phyloP scores from a whole-genome alignment of 2,797 vertebrate genomes.

The Halcyon chelicuti region DNA sequence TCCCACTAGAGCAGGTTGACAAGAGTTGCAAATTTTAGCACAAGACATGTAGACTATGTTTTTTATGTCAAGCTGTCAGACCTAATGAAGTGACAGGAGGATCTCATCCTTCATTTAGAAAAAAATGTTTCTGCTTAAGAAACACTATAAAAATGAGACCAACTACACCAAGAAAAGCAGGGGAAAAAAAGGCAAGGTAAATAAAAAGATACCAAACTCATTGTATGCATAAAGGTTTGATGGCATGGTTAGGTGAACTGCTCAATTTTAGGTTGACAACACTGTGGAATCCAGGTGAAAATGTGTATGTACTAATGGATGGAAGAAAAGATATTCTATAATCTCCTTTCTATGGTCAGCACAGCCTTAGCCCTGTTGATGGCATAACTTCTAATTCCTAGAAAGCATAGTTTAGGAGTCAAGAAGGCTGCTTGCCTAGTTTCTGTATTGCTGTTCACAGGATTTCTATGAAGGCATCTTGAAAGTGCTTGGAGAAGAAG shows the following conservation, averaged over 20 bases:
- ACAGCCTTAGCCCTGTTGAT: not conserved
- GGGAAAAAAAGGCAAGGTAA: not conserved
- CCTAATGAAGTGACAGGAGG: not conserved
- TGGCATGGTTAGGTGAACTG: not conserved
- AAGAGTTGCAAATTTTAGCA: not conserved
- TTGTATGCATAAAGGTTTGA: not conserved
- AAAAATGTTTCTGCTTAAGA: not conserved
- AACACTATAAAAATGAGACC: not conserved
- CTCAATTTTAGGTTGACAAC: not conserved
- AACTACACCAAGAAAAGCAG: not conserved
- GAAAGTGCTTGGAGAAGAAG: constrained; percentile 77
- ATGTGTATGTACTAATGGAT: not conserved
- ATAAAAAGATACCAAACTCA: not conserved
- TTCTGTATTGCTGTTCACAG: constrained; percentile 70
- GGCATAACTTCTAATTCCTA: not conserved
- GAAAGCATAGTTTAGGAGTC: not conserved
- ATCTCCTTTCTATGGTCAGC: not conserved
- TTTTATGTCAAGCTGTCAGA: not conserved
- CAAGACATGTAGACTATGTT: not conserved
- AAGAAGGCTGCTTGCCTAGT: not conserved
- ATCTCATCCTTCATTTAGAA: not conserved
- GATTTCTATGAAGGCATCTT: constrained; percentile 85
- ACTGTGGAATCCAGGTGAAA: not conserved
- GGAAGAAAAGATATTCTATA: not conserved
- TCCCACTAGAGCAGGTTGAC: no score